Percentiles rank a stretch among this genome's conserved stretches.
These are phyloP conservation scores for Sesia bembeciformis DNA, from an alignment of 2,888 invertebrate genomes.

Conservation along the genomic window DNA sequence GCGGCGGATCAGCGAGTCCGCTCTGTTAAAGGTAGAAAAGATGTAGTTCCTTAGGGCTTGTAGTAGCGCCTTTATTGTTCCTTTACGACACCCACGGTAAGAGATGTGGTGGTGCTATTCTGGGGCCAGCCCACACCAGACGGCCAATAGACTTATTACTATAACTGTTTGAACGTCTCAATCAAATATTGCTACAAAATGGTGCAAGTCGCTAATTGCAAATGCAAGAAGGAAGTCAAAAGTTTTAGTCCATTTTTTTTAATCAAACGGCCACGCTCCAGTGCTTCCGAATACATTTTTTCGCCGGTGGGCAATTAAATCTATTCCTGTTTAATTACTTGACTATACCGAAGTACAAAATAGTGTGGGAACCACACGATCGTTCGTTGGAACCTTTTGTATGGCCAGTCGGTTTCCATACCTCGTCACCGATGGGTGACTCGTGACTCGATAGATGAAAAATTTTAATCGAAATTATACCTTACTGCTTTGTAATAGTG, in stretches of 20 bases:
- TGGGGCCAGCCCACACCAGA: no score
- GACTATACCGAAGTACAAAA: constrained; percentile 19
- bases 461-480: not conserved
- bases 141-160: no score
- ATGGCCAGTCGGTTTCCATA: not conserved
- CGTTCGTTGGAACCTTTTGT: not conserved
- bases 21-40: no score
- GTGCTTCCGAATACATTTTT: constrained; percentile 7
- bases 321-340: constrained; percentile 24
- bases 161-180: no score
- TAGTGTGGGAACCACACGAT: constrained; percentile 20
- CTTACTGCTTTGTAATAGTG: not conserved
- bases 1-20: no score
- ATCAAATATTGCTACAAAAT: no score
- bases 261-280: constrained; percentile 13
- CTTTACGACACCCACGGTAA: no score
- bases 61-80: no score
- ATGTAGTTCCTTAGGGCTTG: no score
- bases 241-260: constrained; percentile 1
- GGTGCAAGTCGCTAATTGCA: no score
- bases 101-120: no score
- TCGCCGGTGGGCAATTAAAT: constrained; percentile 15
- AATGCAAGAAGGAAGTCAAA: no score
- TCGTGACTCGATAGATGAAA: not conserved
- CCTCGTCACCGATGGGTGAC: not conserved